Percentiles rank a stretch among this genome's conserved stretches.
Evolutionary conservation across 2,113 vertebrate species (phyloP).

Genomic region (Cynoglossus semilaevis): DNA sequence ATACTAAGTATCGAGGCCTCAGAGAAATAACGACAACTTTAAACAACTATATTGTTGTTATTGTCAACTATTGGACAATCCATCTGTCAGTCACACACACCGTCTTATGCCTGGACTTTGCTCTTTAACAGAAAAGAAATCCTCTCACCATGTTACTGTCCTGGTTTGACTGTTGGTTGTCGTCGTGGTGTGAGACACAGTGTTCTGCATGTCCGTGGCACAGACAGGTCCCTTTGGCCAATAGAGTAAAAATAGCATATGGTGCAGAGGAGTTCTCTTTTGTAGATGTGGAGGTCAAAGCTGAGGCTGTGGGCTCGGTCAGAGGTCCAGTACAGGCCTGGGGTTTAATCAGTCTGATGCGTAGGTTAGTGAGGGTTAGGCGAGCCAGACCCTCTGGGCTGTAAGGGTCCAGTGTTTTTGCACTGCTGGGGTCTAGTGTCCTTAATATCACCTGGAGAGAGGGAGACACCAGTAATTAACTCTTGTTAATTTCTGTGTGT

Average conservation of each 20-base stretch:
- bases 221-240: slow-evolving; percentile 84
- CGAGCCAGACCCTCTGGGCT: slow-evolving; percentile 76
- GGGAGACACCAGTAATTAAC: slow-evolving; percentile 9
- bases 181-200: slow-evolving; percentile 71
- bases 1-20: no score
- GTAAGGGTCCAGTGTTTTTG: slow-evolving; percentile 79
- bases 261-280: slow-evolving; percentile 72
- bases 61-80: no score
- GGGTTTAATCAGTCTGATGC: slow-evolving; percentile 81
- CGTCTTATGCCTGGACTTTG: no score
- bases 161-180: slow-evolving; percentile 24
- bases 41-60: no score
- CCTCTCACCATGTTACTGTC: slow-evolving; percentile 57
- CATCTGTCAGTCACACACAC: no score
- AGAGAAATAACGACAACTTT: no score
- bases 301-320: slow-evolving; percentile 3
- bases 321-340: slow-evolving; percentile 73
- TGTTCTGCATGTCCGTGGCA: slow-evolving; percentile 87
- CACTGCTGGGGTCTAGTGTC: slow-evolving; percentile 72
- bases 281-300: slow-evolving; percentile 1
- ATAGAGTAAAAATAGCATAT: slow-evolving; percentile 84
- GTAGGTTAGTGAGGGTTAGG: slow-evolving; percentile 84
- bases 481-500: not conserved
- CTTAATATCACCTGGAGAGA: slow-evolving; percentile 82
- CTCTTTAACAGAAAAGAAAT: not conserved